phyloP scores from a whole-genome alignment of 2,888 invertebrate species.

The Coelinius sp. region DNA sequence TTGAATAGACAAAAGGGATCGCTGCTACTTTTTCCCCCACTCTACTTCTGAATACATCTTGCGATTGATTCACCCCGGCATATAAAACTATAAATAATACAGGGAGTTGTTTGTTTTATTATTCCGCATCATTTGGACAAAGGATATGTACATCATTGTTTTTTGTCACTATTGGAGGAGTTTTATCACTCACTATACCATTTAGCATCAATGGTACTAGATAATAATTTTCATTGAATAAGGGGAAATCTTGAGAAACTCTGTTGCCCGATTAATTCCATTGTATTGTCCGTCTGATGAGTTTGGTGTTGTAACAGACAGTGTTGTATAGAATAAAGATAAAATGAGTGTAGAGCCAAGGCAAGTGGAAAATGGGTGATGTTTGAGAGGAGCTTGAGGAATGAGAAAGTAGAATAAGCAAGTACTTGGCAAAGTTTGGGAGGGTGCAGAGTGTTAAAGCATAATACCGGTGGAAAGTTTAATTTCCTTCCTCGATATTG shows the following conservation, averaged over 20 bases:
- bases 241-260: neutral
- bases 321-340: neutral
- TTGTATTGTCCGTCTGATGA: neutral
- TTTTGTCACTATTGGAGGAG: neutral
- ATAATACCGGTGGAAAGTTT: neutral
- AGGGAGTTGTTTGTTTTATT: too few species aligned
- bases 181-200: neutral
- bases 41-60: neutral
- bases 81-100: neutral
- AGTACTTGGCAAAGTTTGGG: neutral
- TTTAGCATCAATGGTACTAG: slow-evolving; percentile 1
- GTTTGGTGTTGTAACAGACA: neutral
- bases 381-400: neutral
- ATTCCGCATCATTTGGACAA: neutral
- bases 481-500: slow-evolving; percentile 24
- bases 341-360: neutral
- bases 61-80: neutral
- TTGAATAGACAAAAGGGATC: neutral
- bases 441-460: neutral
- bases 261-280: neutral
- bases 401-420: neutral
- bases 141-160: neutral
- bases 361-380: neutral
- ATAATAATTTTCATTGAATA: too few species aligned
- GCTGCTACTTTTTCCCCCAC: neutral